Percentiles rank a stretch among this genome's conserved stretches.
Evolutionary conservation across 2,797 vertebrate species (phyloP).

Genomic region (Rhinoraja longicauda): DNA sequence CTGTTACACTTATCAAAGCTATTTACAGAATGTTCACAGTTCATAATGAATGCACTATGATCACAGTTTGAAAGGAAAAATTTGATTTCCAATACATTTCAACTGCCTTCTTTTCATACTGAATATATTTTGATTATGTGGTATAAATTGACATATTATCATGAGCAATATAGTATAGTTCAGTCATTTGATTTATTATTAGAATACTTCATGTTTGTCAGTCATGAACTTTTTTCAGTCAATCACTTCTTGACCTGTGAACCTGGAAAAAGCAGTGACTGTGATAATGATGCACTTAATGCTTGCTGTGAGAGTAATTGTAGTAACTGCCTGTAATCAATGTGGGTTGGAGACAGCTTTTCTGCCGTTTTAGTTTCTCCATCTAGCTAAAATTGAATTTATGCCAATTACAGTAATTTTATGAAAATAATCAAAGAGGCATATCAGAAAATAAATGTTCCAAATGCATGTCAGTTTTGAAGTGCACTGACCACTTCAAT

Average conservation of each 20-base stretch:
- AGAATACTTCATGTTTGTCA: slow-evolving; percentile 16
- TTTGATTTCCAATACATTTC: background rate
- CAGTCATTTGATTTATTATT: slow-evolving; percentile 20
- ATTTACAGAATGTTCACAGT: background rate
- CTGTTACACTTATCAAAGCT: background rate
- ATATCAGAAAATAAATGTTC: slow-evolving; percentile 18
- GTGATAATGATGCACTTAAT: slow-evolving; percentile 39
- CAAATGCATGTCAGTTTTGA: slow-evolving; percentile 18
- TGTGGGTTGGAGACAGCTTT: slow-evolving; percentile 34
- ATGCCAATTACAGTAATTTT: slow-evolving; percentile 31
- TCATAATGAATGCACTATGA: background rate
- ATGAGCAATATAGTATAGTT: background rate
- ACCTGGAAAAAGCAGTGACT: slow-evolving; percentile 21
- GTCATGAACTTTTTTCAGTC: slow-evolving; percentile 33
- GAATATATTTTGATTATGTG: background rate
- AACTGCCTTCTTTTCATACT: background rate
- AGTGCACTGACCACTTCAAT: background rate
- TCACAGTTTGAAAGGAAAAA: background rate
- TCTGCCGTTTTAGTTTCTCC: background rate
- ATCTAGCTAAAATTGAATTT: slow-evolving; percentile 33
- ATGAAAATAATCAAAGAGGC: slow-evolving; percentile 28
- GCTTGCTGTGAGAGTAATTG: slow-evolving; percentile 35
- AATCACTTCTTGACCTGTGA: slow-evolving; percentile 25
- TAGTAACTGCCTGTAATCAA: slow-evolving; percentile 30
- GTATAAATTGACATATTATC: background rate